Base-by-base conservation (phyloP, 2,888 invertebrate genomes). In the Tachina lurida region DNA sequence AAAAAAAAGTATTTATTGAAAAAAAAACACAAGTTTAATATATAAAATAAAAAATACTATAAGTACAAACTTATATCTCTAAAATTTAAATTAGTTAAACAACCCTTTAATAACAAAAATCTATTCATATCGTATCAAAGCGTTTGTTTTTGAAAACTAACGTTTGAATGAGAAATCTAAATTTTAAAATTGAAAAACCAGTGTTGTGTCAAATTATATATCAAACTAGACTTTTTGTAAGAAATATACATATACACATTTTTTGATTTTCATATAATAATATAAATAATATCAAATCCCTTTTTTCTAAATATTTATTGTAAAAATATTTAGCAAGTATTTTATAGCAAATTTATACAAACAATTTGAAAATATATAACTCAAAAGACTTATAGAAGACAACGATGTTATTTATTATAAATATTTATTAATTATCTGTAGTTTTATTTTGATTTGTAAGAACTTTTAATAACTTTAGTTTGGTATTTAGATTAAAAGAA, bases 1-100 rank as follows among this genome's bases (percentile, higher is more conserved):
- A 88, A 87, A 87, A 87, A 87, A 60, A 65, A 68, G 43, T 84
- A 84, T 77, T 78, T 85, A 77, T 80, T 67, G 60, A 43, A 88
- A 77, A 87, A 84, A 87, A 83, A 78, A 58, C 5, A 45, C 58
- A 68, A 84, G 87, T 85, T 63, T 80, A 84, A 74, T 22, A 54
- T 79, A 71, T 15, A 63, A 71, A 39, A 5, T 13, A 67, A 56
- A 74, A 71, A 62, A 49, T 65, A 78, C 78, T 84, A 82, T 76
- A 87, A 87, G 87, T 87, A 88, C 87, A 87, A 87, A 87, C 86
- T 85, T 88, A 88, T 88, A 87, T 88, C 88, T 87, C 87, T 87
- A 86, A 87, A 87, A 87, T 82, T 73, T 45, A 78, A 77, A 74
- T 49, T n/a, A n/a, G n/a, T n/a, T 60, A 22, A 84, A 71, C 52